These are phyloP conservation scores for Manis pentadactyla DNA, from an alignment of 2,797 vertebrate species.

Conservation along the genomic window DNA sequence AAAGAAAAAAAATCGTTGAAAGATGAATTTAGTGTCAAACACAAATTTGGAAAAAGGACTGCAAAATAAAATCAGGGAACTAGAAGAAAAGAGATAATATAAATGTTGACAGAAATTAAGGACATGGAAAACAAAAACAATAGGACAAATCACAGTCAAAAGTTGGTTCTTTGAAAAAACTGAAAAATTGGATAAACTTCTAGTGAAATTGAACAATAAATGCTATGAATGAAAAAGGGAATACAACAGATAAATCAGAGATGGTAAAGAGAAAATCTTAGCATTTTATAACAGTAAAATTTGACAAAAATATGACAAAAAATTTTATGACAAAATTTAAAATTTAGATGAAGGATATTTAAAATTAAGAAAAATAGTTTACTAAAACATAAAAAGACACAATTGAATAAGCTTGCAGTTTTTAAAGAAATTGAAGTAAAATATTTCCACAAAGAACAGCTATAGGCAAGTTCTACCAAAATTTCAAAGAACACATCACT, in stretches of 20 bases:
- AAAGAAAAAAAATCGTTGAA: background rate
- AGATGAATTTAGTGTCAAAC: background rate
- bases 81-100: background rate
- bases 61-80: background rate
- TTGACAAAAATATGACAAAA: background rate
- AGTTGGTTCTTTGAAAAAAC: slow-evolving; percentile 26
- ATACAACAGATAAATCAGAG: background rate
- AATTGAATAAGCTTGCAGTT: slow-evolving; percentile 16
- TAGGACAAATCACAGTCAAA: background rate
- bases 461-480: background rate
- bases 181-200: background rate
- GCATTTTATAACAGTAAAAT: too few species aligned
- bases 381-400: slow-evolving; percentile 38
- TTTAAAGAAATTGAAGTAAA: background rate
- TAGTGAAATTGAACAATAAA: background rate
- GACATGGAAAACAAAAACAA: background rate
- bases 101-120: slow-evolving; percentile 4
- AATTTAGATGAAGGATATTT: background rate
- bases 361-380: background rate
- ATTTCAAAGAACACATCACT: background rate
- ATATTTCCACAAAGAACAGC: background rate
- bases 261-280: background rate
- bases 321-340: background rate
- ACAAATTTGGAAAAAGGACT: background rate
- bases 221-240: background rate